Base-by-base conservation (phyloP, 1,140 invertebrate genomes). In the Atopsyche davidsoni region DNA sequence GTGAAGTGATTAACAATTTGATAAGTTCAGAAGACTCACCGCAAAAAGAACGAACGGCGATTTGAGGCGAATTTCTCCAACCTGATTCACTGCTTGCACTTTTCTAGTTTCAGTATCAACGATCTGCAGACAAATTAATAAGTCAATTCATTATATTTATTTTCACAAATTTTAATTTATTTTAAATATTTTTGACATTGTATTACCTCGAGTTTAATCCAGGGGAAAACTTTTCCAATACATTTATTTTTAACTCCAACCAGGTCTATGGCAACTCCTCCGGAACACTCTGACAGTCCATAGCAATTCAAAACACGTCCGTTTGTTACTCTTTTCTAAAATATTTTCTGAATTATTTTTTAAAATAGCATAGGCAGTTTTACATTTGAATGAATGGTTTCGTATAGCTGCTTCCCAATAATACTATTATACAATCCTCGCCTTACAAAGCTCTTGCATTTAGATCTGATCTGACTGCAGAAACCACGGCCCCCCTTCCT, bases 31-130 rank as follows among this genome's bases (percentile, higher is more conserved):
- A n/a, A 39, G 31, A 38, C 16, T 50, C 28, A 57, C 52, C 41
- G 32, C 38, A 41, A 54, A 55, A 2, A 52, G 23, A 2, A 23
- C 44, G 4, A 46, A 40, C n/a, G 38, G 17, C 13, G 62, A 59
- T 49, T 62, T 60, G 7, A 69, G 9, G 22, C 53, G 61, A 2
- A 73, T 39, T 56, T 73, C 71, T 11, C 71, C 70, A 25, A 32
- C 25, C 45, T 62, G 13, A 21, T 61, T 60, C 0, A 62, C 54
- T 6, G 64, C 66, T 7, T 73, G 44, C 21, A 58, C 21, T 39
- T 61, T 47, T n/a, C 62, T 62, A 10, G 63, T 69, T 17, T 70
- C 59, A 4, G 41, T 16, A 53, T 59, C 47, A 18, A 55, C 47
- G 13, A 59, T 31, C 52, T 59, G 13, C 7, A 46, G 46, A 34